Evolutionary conservation across 2,888 invertebrate species (phyloP), one percentile per base, ranked within the genome.

Genomic region (Nezara viridula): DNA sequence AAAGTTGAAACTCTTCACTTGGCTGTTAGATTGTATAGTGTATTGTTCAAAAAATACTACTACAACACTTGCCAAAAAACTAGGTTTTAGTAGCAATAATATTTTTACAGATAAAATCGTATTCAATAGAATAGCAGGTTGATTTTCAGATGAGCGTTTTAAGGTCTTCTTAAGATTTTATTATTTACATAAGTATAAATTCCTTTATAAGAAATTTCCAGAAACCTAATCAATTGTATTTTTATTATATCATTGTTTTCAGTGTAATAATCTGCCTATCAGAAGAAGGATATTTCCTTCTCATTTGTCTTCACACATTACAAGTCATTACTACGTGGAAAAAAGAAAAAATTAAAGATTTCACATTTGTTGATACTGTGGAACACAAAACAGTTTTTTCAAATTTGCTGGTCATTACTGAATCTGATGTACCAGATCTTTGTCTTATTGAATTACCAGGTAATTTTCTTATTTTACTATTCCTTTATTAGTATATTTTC

Each of bases 271-370:
- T 92, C 73, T 91, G 91, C 12, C 90, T 92, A 47, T 90, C 91
- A 85, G 85, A 89, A 21, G 88, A 90, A 66, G 91, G 92, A 88
- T 86, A 91, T 27, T 90, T 92, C 27, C 89, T 92, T 66, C 87
- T 91, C 19, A 90, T 92, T 4, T 92, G 92, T 88, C 90, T 91
- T 73, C 91, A 91, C 87, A 92, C 92, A 27, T 89, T 91, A 81
- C 37, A 91, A 49, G 88, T 89, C 50, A 90, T 91, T 44, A 85
- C 88, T 86, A 87, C 91, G 52, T 91, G 91, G 77, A 91, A 90
- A 21, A 88, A 91, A 81, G 89, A 90, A 19, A 44, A 86, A 24
- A 91, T 92, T 88, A 89, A 90, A 85, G 91, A 92, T 91, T 91
- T 92, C 86, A 90, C 91, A 60, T 89, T 91, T 47, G 89, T 92